phyloP scores from a whole-genome alignment of 2,888 invertebrate species.

The Pycnomerus fuliginosus region DNA sequence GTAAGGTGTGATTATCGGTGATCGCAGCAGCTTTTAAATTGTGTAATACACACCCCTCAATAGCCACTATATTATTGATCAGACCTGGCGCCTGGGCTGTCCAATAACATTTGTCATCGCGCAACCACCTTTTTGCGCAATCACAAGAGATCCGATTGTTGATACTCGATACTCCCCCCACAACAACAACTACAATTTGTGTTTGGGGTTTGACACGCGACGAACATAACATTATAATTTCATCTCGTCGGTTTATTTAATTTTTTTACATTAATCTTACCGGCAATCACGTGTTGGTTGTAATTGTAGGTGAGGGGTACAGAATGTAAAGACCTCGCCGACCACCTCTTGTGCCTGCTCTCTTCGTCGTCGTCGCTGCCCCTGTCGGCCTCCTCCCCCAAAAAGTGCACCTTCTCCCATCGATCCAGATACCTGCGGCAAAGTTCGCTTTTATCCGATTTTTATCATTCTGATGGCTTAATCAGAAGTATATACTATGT shows the following conservation, averaged over 20 bases:
- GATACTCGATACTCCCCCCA: too few species aligned
- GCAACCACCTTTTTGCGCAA: slow-evolving; percentile 25
- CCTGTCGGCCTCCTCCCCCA: slow-evolving; percentile 85
- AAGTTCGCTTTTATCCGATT: too few species aligned
- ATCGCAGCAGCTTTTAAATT: too few species aligned
- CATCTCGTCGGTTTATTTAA: not conserved
- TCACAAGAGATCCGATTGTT: slow-evolving; percentile 18
- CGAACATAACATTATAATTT: too few species aligned
- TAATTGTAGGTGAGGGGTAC: slow-evolving; percentile 78
- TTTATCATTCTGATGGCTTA: too few species aligned
- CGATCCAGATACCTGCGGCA: slow-evolving; percentile 67
- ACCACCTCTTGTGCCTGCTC: slow-evolving; percentile 69
- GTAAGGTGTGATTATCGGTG: too few species aligned
- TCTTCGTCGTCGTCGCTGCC: slow-evolving; percentile 76
- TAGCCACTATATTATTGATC: too few species aligned
- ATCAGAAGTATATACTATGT: too few species aligned
- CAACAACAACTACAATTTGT: slow-evolving; percentile 14
- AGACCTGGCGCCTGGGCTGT: slow-evolving; percentile 27
- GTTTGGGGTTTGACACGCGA: slow-evolving; percentile 9
- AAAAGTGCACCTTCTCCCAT: slow-evolving; percentile 86
- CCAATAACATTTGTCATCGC: slow-evolving; percentile 35
- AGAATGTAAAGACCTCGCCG: slow-evolving; percentile 62
- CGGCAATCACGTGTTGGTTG: slow-evolving; percentile 72
- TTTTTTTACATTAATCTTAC: slow-evolving; percentile 52
- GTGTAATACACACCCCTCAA: too few species aligned